Conservation (phyloP, 1,140 invertebrate genomes). For the Artemia franciscana region DNA sequence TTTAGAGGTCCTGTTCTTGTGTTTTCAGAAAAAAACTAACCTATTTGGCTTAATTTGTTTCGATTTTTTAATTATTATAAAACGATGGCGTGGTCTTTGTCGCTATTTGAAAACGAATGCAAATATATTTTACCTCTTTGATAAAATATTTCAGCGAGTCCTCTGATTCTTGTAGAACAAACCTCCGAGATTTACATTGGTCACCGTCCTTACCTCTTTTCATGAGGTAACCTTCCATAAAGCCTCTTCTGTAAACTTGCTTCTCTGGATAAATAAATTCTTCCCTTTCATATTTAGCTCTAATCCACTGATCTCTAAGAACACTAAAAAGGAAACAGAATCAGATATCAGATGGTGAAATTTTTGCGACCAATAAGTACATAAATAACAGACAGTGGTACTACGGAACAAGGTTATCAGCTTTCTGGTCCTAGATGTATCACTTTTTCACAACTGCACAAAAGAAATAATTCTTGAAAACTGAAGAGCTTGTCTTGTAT, state of each 20-base stretch:
- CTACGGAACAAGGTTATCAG: neutral
- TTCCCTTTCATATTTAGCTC: slow-evolving; percentile 65
- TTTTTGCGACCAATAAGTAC: neutral
- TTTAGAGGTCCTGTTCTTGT: too few relatives aligned
- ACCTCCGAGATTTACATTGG: slow-evolving; percentile 40
- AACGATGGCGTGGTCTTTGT: too few relatives aligned
- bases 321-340: slow-evolving; percentile 32
- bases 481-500: too few relatives aligned
- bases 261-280: slow-evolving; percentile 58
- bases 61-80: too few relatives aligned
- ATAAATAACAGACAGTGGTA: neutral
- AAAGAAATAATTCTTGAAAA: too few relatives aligned
- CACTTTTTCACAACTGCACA: too few relatives aligned
- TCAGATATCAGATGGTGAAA: neutral
- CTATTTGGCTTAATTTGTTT: too few relatives aligned
- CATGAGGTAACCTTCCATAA: slow-evolving; percentile 64
- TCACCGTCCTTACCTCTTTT: slow-evolving; percentile 69
- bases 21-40: too few relatives aligned
- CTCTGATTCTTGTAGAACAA: slow-evolving; percentile 50
- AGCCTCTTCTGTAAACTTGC: slow-evolving; percentile 44
- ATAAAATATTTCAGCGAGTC: slow-evolving; percentile 64
- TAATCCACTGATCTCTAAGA: slow-evolving; percentile 68
- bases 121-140: slow-evolving; percentile 41
- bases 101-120: too few relatives aligned
- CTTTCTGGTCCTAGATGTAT: too few relatives aligned